phyloP scores from a whole-genome alignment of 2,888 invertebrate genomes.

The Chrysopilus asiliformis region DNA sequence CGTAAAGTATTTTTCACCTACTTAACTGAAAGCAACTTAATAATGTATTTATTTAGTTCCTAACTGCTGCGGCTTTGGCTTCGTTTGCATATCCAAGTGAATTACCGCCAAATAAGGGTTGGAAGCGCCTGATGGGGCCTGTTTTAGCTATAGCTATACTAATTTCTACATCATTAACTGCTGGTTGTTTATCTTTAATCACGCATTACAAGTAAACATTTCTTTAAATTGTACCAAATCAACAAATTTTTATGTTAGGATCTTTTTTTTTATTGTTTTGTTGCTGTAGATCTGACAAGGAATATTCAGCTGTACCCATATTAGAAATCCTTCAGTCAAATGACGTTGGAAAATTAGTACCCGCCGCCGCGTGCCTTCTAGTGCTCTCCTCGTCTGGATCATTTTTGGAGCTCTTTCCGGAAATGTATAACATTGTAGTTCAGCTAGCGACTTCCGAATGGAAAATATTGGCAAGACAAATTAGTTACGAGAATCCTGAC shows the following conservation, averaged over 20 bases:
- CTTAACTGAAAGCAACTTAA: no score
- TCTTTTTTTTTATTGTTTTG: neutral
- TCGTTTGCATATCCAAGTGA: constrained; percentile 30
- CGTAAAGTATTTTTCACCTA: no score
- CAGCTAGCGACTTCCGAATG: constrained; percentile 42
- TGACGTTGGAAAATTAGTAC: constrained; percentile 42
- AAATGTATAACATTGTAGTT: constrained; percentile 39
- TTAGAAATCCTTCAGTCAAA: constrained; percentile 41
- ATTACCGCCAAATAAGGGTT: constrained; percentile 24
- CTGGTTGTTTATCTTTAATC: constrained; percentile 31
- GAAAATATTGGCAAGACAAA: constrained; percentile 40
- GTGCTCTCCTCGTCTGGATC: constrained; percentile 40
- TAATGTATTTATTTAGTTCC: no score
- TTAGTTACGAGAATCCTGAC: constrained; percentile 39
- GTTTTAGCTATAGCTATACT: constrained; percentile 23
- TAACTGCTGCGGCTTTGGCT: constrained; percentile 27
- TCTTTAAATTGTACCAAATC: constrained; percentile 9
- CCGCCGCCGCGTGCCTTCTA: constrained; percentile 41
- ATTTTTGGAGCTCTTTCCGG: constrained; percentile 41
- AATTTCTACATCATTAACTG: constrained; percentile 26
- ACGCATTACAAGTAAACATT: constrained; percentile 31
- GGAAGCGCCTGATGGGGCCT: constrained; percentile 23
- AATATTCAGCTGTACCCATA: constrained; percentile 33
- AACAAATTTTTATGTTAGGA: neutral
- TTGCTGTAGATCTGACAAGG: constrained; percentile 23